Conservation (phyloP, 2,113 vertebrate genomes). For the Agapornis roseicollis region DNA sequence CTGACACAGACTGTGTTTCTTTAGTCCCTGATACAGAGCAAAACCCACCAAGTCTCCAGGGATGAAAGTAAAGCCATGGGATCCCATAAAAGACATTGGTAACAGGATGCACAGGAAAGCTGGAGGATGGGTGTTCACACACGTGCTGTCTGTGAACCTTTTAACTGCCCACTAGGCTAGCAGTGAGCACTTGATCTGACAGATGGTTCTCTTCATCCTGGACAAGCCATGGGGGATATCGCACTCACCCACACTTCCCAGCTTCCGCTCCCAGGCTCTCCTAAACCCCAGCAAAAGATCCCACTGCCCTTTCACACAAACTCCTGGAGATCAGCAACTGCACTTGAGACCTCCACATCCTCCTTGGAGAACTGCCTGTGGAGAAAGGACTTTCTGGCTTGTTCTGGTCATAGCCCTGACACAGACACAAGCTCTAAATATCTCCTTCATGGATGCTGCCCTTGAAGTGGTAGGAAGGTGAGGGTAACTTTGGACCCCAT, state of each 20-base stretch:
- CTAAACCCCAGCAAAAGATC: neutral
- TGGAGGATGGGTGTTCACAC: constrained; percentile 34
- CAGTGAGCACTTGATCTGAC: constrained; percentile 21
- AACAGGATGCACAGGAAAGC: neutral
- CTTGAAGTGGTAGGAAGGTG: neutral
- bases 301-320: constrained; percentile 47
- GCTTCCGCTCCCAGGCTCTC: constrained; percentile 39
- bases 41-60: neutral
- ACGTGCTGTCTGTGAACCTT: neutral
- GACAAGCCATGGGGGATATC: neutral
- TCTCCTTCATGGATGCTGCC: neutral
- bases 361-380: neutral
- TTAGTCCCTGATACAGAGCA: neutral
- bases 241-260: neutral
- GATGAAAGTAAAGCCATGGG: neutral
- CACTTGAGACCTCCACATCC: neutral
- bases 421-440: neutral
- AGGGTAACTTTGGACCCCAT: neutral
- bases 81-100: neutral
- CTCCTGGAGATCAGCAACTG: neutral
- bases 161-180: constrained; percentile 2
- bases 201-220: constrained; percentile 30
- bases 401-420: neutral
- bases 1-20: neutral
- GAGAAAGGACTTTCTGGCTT: neutral